phyloP scores from a whole-genome alignment of 2,888 invertebrate genomes.

The Spialia ferax region DNA sequence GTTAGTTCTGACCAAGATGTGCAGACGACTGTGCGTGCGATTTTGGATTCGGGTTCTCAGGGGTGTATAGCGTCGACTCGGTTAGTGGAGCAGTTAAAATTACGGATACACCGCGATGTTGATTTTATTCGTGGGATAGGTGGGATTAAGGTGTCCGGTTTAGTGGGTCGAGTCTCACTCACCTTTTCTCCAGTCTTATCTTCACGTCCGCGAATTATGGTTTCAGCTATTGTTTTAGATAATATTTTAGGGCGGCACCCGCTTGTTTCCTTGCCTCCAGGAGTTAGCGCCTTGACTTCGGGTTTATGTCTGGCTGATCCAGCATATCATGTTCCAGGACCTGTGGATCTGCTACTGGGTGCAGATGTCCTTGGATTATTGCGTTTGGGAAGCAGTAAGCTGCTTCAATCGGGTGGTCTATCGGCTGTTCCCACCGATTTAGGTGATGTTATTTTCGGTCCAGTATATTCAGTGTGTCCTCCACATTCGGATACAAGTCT shows the following conservation, averaged over 20 bases:
- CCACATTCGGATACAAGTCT: background rate
- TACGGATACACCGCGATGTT: constrained; percentile 1
- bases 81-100: constrained; percentile 15
- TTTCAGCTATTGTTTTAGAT: background rate
- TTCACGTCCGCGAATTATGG: background rate
- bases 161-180: constrained; percentile 20
- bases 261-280: constrained; percentile 3
- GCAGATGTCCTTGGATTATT: constrained; percentile 29
- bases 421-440: constrained; percentile 22
- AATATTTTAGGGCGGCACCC: constrained; percentile 3
- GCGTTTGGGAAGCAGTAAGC: constrained; percentile 17
- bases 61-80: constrained; percentile 21
- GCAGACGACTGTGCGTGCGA: constrained; percentile 10
- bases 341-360: constrained; percentile 31
- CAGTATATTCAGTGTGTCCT: background rate
- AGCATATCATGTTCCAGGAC: constrained; percentile 21
- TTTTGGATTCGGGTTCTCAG: constrained; percentile 29
- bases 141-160: constrained; percentile 24
- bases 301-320: constrained; percentile 19
- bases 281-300: background rate
- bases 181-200: background rate
- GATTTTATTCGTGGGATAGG: constrained; percentile 21
- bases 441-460: constrained; percentile 15
- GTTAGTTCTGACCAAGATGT: background rate
- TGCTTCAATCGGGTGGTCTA: constrained; percentile 23